Conservation (phyloP, 2,113 vertebrate species). For the Sporophila hypoxantha region DNA sequence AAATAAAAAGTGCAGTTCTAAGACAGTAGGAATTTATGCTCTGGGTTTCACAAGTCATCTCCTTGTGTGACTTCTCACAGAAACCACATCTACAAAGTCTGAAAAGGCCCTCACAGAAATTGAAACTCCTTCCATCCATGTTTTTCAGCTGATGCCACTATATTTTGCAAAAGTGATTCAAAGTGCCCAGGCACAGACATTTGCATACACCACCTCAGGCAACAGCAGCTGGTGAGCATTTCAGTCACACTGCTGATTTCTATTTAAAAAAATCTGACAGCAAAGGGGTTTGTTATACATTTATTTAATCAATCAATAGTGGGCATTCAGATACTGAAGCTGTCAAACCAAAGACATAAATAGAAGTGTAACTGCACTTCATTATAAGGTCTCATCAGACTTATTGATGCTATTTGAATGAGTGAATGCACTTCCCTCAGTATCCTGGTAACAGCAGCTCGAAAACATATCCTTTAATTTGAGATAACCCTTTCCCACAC, state of each 20-base stretch:
- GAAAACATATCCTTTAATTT: background rate
- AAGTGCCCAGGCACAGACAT: background rate
- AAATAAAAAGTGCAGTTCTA: background rate
- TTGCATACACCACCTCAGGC: background rate
- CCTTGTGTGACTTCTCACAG: background rate
- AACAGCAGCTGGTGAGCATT: slow-evolving; percentile 1
- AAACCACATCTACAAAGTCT: background rate
- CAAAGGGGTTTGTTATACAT: background rate
- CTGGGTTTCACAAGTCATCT: background rate
- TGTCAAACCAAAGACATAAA: background rate
- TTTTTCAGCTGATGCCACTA: background rate
- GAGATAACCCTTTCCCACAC: background rate
- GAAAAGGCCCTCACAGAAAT: background rate
- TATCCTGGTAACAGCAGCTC: background rate
- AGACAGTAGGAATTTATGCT: background rate
- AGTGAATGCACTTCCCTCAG: background rate
- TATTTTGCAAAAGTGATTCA: background rate
- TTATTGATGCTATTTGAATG: background rate
- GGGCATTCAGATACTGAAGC: background rate
- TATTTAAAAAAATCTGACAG: background rate
- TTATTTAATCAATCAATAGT: background rate
- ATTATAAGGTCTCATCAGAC: background rate
- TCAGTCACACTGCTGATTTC: background rate
- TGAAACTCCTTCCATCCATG: background rate
- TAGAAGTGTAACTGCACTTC: background rate